A percentile compares a stretch with the other conserved stretches of the same genome.
Evolutionary conservation across 2,113 vertebrate genomes (phyloP).

Genomic region (Daboia siamensis): DNA sequence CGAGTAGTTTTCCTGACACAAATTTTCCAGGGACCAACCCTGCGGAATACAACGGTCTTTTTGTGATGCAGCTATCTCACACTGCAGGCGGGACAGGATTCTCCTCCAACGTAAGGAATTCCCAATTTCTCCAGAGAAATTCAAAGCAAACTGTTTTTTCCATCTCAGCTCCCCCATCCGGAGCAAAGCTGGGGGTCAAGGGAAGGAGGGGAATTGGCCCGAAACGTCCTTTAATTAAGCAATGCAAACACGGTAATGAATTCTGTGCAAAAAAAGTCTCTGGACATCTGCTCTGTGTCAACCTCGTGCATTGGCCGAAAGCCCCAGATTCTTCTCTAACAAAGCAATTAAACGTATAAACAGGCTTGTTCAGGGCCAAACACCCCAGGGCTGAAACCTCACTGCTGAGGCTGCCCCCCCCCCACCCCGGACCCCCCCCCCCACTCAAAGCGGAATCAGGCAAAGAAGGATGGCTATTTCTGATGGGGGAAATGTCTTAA

Average conservation of each 20-base stretch:
- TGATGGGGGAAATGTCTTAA: background rate
- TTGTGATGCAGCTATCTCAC: background rate
- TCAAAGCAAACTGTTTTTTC: background rate
- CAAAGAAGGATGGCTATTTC: conserved; percentile 11
- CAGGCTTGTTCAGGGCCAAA: conserved; percentile 40
- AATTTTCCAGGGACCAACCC: background rate
- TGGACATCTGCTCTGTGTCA: conserved; percentile 5
- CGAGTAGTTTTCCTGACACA: too few relatives aligned
- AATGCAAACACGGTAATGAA: conserved; percentile 48
- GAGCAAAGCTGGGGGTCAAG: too few relatives aligned
- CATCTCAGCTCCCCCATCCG: background rate
- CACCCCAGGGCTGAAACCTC: background rate
- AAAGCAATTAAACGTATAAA: conserved; percentile 50
- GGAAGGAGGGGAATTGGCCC: background rate
- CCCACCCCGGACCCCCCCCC: rapidly evolving
- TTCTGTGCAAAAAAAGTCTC: conserved; percentile 35
- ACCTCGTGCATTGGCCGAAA: conserved; percentile 12
- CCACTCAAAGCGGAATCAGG: background rate
- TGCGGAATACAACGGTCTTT: too few relatives aligned
- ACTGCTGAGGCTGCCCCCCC: background rate
- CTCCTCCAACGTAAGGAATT: background rate
- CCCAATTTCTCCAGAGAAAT: too few relatives aligned
- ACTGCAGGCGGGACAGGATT: background rate
- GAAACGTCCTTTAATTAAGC: conserved; percentile 39
- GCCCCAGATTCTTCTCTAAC: conserved; percentile 16